phyloP scores from a whole-genome alignment of 2,888 invertebrate genomes.

The Azorinus chamasolen region DNA sequence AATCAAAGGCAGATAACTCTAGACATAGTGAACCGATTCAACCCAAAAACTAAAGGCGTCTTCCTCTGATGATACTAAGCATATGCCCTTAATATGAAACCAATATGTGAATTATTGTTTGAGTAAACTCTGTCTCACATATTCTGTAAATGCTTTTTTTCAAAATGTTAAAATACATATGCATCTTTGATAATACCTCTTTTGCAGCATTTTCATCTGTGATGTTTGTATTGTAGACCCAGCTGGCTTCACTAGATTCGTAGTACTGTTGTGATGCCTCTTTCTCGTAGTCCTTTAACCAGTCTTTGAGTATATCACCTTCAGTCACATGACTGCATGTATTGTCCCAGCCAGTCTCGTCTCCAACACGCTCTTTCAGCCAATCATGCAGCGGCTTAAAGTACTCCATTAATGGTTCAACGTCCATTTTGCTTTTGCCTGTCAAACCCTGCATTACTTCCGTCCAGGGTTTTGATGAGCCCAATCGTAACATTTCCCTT shows the following conservation, averaged over 20 bases:
- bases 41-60: too few relatives aligned
- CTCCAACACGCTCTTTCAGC: conserved; percentile 88
- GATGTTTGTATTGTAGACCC: conserved; percentile 81
- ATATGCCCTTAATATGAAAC: too few relatives aligned
- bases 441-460: conserved; percentile 93
- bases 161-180: too few relatives aligned
- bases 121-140: too few relatives aligned
- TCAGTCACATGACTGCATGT: conserved; percentile 53
- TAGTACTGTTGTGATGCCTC: conserved; percentile 55
- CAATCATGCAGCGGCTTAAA: conserved; percentile 93
- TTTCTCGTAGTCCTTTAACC: conserved; percentile 69
- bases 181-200: too few relatives aligned
- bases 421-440: conserved; percentile 91
- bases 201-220: conserved; percentile 73
- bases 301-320: conserved; percentile 60
- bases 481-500: conserved; percentile 86
- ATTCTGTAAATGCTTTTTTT: too few relatives aligned
- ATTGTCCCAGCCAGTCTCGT: conserved; percentile 59
- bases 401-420: conserved; percentile 92
- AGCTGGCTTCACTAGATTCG: conserved; percentile 63
- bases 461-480: conserved; percentile 88
- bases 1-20: too few relatives aligned
- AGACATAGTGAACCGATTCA: too few relatives aligned
- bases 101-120: too few relatives aligned
- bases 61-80: too few relatives aligned